Evolutionary conservation across 2,797 vertebrate species (phyloP).

Genomic region (Cyprinodon diabolis): DNA sequence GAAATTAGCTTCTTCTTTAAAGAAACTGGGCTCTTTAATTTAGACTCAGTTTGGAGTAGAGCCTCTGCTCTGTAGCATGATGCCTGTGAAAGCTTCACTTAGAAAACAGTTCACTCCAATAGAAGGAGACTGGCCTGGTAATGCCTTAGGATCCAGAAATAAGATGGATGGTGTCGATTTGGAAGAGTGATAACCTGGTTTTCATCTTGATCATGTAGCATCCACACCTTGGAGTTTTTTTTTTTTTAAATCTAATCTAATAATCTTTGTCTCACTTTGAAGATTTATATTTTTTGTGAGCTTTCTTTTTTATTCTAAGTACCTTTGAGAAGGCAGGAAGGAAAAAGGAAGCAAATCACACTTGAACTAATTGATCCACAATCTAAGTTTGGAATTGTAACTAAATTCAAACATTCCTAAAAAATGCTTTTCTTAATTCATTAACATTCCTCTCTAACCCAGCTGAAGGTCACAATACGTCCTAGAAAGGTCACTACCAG

Average conservation of each 20-base stretch:
- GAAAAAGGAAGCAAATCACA: not conserved
- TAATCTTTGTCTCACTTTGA: not conserved
- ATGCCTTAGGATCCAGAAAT: not conserved
- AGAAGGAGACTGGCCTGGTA: too few species aligned
- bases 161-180: not conserved
- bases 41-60: not conserved
- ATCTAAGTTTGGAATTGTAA: constrained; percentile 4
- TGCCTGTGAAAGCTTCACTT: too few species aligned
- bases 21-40: not conserved
- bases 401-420: constrained; percentile 28
- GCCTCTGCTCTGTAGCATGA: not conserved
- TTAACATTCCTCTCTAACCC: constrained; percentile 29
- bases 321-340: too few species aligned
- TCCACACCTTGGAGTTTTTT: not conserved
- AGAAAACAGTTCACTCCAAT: too few species aligned
- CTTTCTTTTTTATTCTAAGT: not conserved
- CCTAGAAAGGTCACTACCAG: constrained; percentile 41
- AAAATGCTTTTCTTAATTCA: not conserved
- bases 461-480: constrained; percentile 68
- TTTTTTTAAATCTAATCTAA: not conserved
- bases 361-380: not conserved
- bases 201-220: not conserved
- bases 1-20: not conserved
- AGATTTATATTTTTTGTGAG: not conserved
- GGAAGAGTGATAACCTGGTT: not conserved